Conservation (phyloP, 2,888 invertebrate genomes). For the Pristionchus mayeri region DNA sequence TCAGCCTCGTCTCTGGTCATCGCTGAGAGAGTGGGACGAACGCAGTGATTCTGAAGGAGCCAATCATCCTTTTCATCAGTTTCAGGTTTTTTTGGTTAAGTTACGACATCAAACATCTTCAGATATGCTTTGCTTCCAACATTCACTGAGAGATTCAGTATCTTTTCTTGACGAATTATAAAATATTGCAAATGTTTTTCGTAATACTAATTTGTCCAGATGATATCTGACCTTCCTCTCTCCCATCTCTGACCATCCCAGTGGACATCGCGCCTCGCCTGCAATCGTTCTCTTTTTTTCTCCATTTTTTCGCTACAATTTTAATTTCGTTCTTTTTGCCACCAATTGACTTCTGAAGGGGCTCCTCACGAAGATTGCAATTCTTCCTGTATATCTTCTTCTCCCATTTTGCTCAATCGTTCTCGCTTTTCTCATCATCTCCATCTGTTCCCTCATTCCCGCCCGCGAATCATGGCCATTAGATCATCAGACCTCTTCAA, state of each 20-base stretch:
- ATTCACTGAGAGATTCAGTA: too few species aligned
- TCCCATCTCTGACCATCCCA: slow-evolving; percentile 43
- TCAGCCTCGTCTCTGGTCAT: slow-evolving; percentile 31
- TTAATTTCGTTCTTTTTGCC: neutral
- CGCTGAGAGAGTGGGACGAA: neutral
- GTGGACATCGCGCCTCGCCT: slow-evolving; percentile 39
- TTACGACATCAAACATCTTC: too few species aligned
- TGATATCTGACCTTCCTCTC: slow-evolving; percentile 4
- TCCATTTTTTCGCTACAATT: neutral
- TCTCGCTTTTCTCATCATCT: too few species aligned
- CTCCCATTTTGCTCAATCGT: neutral
- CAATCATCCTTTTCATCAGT: too few species aligned
- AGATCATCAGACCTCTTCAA: slow-evolving; percentile 35
- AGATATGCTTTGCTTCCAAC: too few species aligned
- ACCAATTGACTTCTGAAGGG: neutral
- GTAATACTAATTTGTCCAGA: neutral
- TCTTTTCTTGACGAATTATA: neutral
- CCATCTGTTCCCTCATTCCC: neutral
- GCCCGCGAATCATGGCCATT: slow-evolving; percentile 29
- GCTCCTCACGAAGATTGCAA: neutral
- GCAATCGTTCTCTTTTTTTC: neutral
- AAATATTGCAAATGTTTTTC: neutral
- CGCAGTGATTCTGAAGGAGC: neutral
- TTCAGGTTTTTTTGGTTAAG: too few species aligned
- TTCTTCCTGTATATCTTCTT: neutral